A percentile compares a stretch with the other conserved stretches of the same genome.
These are phyloP conservation scores for Drosophila micromelanica DNA, from an alignment of 1,140 invertebrate species.

Conservation along the genomic window DNA sequence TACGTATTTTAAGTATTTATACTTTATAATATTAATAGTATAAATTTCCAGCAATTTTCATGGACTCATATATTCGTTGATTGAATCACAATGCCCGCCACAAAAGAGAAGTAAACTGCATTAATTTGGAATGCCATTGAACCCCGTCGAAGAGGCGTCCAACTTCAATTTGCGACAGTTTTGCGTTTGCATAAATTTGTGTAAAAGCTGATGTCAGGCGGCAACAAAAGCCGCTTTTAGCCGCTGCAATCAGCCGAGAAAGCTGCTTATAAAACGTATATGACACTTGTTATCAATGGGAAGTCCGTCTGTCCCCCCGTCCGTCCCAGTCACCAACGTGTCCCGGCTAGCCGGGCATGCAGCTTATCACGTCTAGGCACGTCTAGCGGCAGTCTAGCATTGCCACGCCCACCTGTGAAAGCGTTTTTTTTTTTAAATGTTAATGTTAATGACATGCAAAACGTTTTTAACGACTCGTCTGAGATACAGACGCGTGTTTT, in stretches of 20 bases:
- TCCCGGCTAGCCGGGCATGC: not conserved
- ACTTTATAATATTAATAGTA: too few relatives aligned
- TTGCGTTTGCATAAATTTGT: slow-evolving; percentile 43
- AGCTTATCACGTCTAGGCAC: slow-evolving; percentile 28
- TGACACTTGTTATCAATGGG: slow-evolving; percentile 23
- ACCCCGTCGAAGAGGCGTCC: slow-evolving; percentile 10
- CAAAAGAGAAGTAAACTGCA: slow-evolving; percentile 28
- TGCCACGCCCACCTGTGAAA: slow-evolving; percentile 42
- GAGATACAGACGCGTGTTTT: slow-evolving; percentile 33
- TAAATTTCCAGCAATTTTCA: too few relatives aligned
- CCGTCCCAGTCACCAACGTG: too few relatives aligned
- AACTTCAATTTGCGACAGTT: slow-evolving; percentile 44
- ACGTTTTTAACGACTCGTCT: slow-evolving; percentile 1
- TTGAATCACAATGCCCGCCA: not conserved
- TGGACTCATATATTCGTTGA: too few relatives aligned
- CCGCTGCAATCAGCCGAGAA: slow-evolving; percentile 32
- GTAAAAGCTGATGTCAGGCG: slow-evolving; percentile 37
- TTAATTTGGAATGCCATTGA: slow-evolving; percentile 55
- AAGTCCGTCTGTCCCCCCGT: not conserved
- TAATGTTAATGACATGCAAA: slow-evolving; percentile 63
- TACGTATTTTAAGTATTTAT: too few relatives aligned
- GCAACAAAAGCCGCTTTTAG: slow-evolving; percentile 47
- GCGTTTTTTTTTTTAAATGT: too few relatives aligned
- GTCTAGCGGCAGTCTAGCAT: slow-evolving; percentile 59
- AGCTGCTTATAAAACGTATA: slow-evolving; percentile 18